Percentiles rank a stretch among this genome's conserved stretches.
Evolutionary conservation across 2,888 invertebrate species (phyloP).

Genomic region (Ophion ellenae): DNA sequence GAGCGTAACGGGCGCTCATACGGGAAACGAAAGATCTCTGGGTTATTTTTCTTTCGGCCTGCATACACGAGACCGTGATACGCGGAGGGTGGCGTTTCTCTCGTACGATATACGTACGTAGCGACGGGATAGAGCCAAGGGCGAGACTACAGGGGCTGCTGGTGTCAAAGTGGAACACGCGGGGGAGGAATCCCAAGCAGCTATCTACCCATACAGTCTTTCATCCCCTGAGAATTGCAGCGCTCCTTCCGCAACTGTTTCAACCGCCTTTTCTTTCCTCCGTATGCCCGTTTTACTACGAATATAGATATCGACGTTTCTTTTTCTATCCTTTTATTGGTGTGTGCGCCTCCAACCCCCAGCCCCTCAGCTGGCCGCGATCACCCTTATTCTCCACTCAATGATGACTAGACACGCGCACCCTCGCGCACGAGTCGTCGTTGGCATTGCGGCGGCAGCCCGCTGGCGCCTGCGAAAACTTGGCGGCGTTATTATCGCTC

Average conservation of each 20-base stretch:
- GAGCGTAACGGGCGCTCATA: conserved; percentile 40
- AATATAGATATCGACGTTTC: background rate
- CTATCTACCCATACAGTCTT: conserved; percentile 20
- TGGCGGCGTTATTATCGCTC: conserved; percentile 72
- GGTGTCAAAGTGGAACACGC: background rate
- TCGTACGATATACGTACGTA: too few relatives aligned
- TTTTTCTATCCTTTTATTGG: conserved; percentile 15
- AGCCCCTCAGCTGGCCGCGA: too few relatives aligned
- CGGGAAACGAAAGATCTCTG: conserved; percentile 13
- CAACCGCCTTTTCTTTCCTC: conserved; percentile 73
- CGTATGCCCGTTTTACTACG: conserved; percentile 74
- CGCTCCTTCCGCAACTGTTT: conserved; percentile 76
- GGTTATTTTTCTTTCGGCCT: conserved; percentile 2
- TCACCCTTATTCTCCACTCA: background rate
- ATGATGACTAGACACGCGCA: conserved; percentile 5
- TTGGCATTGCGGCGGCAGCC: conserved; percentile 32
- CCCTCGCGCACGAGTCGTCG: conserved; percentile 28
- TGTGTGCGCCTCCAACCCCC: background rate
- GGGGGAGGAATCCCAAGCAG: background rate
- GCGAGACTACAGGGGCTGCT: too few relatives aligned
- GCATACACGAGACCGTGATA: too few relatives aligned
- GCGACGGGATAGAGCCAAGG: too few relatives aligned
- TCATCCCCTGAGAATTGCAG: conserved; percentile 72
- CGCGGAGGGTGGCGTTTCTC: too few relatives aligned
- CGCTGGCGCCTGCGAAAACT: conserved; percentile 68